Percentiles rank a stretch among this genome's conserved stretches.
phyloP scores from a whole-genome alignment of 2,797 vertebrate genomes.

The Lycodopsis pacificus region DNA sequence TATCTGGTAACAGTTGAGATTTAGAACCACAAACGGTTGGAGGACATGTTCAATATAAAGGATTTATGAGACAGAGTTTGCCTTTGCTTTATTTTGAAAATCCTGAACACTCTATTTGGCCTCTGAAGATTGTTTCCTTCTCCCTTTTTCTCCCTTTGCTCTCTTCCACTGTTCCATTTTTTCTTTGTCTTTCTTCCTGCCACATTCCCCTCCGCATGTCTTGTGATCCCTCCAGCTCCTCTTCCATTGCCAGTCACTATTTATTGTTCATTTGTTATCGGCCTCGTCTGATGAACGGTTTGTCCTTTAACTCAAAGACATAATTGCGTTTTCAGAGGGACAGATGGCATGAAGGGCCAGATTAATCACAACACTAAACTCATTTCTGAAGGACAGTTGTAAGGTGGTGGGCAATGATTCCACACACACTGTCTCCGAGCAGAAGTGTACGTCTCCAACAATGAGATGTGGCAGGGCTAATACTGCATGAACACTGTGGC shows the following conservation, averaged over 20 bases:
- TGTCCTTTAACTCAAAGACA: constrained; percentile 71
- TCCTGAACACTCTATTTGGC: neutral
- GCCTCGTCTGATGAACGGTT: constrained; percentile 55
- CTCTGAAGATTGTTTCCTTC: neutral
- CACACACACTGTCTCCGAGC: constrained; percentile 25
- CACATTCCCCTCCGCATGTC: neutral
- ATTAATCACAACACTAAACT: constrained; percentile 81
- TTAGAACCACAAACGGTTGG: neutral
- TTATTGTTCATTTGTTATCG: constrained; percentile 61
- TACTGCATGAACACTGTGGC: constrained; percentile 55
- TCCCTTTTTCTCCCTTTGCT: neutral
- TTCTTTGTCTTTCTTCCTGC: neutral
- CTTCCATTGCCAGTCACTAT: constrained; percentile 44
- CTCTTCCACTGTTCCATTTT: neutral
- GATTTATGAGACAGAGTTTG: neutral
- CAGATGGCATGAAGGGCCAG: constrained; percentile 55
- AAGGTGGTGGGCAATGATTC: constrained; percentile 33
- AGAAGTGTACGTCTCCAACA: constrained; percentile 42
- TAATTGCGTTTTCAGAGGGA: constrained; percentile 80
- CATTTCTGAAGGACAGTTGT: constrained; percentile 72
- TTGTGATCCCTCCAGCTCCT: neutral
- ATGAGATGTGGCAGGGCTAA: constrained; percentile 74
- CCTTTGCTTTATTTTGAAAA: neutral
- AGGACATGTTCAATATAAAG: neutral
- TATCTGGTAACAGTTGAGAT: neutral